Conservation (phyloP, 1,140 invertebrate species). For the Pygmarrhopalites habei region DNA sequence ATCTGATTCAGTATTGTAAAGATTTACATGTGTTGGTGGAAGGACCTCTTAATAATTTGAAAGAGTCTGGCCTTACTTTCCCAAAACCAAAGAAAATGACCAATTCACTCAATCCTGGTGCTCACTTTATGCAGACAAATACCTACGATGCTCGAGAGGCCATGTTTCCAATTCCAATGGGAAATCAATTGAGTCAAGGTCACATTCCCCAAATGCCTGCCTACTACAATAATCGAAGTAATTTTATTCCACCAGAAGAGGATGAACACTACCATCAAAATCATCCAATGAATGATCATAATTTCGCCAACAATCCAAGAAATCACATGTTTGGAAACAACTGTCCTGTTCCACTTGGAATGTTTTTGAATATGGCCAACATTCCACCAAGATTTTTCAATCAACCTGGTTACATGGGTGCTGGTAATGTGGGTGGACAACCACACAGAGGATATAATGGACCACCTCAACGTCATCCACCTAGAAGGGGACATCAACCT, state of each 20-base stretch:
- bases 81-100: conserved; percentile 93
- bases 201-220: conserved; percentile 25
- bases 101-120: conserved; percentile 88
- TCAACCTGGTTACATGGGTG: conserved; percentile 52
- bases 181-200: conserved; percentile 59
- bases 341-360: conserved; percentile 78
- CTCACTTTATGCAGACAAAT: conserved; percentile 92
- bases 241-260: background rate
- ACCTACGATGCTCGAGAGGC: conserved; percentile 88
- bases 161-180: conserved; percentile 59
- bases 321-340: conserved; percentile 11
- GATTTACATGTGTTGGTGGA: conserved; percentile 96
- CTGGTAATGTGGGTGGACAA: background rate
- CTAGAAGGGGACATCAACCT: conserved; percentile 6
- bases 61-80: conserved; percentile 89
- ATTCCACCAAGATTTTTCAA: conserved; percentile 80
- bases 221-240: conserved; percentile 26
- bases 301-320: conserved; percentile 10
- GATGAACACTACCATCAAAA: background rate
- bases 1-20: conserved; percentile 94
- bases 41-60: conserved; percentile 89
- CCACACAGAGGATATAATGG: background rate
- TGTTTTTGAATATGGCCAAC: conserved; percentile 89
- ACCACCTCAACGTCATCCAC: background rate
- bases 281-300: conserved; percentile 13